Evolutionary conservation across 2,888 invertebrate species (phyloP).

Genomic region (Calliopum simillimum): DNA sequence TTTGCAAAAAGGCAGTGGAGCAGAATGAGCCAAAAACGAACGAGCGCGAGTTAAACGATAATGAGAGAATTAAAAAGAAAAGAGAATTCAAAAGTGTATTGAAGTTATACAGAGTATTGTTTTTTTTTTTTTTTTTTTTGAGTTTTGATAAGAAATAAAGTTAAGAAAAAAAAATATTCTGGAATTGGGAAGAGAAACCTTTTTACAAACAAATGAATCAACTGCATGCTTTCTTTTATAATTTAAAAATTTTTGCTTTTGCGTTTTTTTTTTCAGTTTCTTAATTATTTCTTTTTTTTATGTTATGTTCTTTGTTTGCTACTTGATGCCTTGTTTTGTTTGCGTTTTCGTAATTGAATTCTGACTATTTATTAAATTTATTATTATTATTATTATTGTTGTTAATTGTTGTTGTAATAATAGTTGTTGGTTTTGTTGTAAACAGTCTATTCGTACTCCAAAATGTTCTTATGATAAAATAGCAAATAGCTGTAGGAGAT

Average conservation of each 20-base stretch:
- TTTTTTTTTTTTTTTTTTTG: not conserved
- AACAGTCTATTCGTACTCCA: conserved; percentile 79
- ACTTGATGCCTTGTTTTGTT: not conserved
- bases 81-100: conserved; percentile 2
- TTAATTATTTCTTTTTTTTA: not conserved
- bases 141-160: too few relatives aligned
- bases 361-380: conserved; percentile 16
- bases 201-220: conserved; percentile 25
- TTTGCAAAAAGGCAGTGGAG: conserved; percentile 19
- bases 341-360: conserved; percentile 25
- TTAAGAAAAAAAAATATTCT: not conserved
- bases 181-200: conserved; percentile 2
- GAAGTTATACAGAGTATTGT: not conserved
- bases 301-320: too few relatives aligned
- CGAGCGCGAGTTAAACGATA: conserved; percentile 3
- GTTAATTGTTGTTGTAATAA: conserved; percentile 2
- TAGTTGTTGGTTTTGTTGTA: conserved; percentile 35
- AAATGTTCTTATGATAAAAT: conserved; percentile 95
- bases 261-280: conserved; percentile 14
- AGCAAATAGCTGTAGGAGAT: conserved; percentile 82
- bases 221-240: conserved; percentile 18
- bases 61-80: not conserved
- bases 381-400: conserved; percentile 9
- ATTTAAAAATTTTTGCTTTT: not conserved
- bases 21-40: conserved; percentile 7